phyloP scores from a whole-genome alignment of 2,888 invertebrate species.

The Mesorhabditis sp. region DNA sequence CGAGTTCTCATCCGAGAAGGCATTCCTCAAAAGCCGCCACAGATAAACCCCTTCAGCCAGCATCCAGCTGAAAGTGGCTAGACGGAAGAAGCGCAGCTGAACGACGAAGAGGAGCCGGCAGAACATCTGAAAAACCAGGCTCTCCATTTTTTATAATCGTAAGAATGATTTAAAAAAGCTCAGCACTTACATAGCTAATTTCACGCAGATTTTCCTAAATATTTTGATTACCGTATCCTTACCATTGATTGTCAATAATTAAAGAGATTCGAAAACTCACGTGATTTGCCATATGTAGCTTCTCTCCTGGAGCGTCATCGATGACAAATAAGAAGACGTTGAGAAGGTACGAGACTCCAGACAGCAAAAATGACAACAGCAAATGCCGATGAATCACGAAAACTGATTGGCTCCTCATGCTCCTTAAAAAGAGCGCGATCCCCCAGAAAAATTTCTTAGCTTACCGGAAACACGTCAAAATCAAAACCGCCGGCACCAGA shows the following conservation, averaged over 20 bases:
- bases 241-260: neutral
- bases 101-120: constrained; percentile 49
- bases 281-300: constrained; percentile 40
- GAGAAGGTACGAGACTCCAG: constrained; percentile 43
- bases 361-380: constrained; percentile 48
- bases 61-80: constrained; percentile 64
- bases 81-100: constrained; percentile 59
- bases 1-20: constrained; percentile 59
- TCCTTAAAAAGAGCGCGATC: constrained; percentile 27
- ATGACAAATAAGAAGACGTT: constrained; percentile 46
- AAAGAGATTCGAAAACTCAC: constrained; percentile 25
- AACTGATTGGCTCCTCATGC: constrained; percentile 42
- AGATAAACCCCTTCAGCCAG: constrained; percentile 62
- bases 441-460: constrained; percentile 17
- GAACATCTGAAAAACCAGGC: constrained; percentile 28
- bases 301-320: constrained; percentile 33
- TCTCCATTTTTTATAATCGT: constrained; percentile 4
- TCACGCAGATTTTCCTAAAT: constrained; percentile 10
- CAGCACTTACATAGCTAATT: constrained; percentile 1
- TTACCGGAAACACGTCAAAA: constrained; percentile 28
- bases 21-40: constrained; percentile 61
- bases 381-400: constrained; percentile 52
- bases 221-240: constrained; percentile 7
- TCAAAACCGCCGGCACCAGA: constrained; percentile 46
- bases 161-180: constrained; percentile 10